Base-by-base conservation (phyloP, 2,113 vertebrate species). In the Nestor notabilis region DNA sequence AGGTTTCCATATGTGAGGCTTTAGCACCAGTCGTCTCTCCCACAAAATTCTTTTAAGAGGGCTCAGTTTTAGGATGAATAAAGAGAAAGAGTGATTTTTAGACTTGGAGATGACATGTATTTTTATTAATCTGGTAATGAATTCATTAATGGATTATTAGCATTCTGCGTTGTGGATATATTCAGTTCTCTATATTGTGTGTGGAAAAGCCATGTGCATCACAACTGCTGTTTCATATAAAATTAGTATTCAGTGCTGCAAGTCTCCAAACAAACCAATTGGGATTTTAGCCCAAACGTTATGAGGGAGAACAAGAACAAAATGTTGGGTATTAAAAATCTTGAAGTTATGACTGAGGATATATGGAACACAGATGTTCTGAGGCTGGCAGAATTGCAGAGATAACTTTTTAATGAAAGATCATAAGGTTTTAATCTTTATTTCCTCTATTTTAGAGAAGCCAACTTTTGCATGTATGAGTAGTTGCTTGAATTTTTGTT, bases 271-370 rank as follows among this genome's bases (percentile, higher is more conserved):
- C 80, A 95, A 96, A 95, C 79, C 94, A 76, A 7, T 74, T 93
- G 96, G 91, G 93, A 83, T 92, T 93, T 92, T 75, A 96, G 94
- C 76, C 86, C 64, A 79, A 90, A 65, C 90, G 77, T 70, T 95
- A 66, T 8, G 78, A 90, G 56, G 83, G 71, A 94, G 80, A 92
- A 19, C 47, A 87, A 63, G 95, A 93, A 81, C 69, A 93, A 95
- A 94, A 92, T 85, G 74, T 83, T 91, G 71, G 37, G 55, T 93
- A 94, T 92, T 94, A 96, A 97, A 92, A 76, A 87, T 65, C 52
- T 74, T 80, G 4, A 93, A 91, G 74, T 85, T 90, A 41, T 33
- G 75, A 68, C 64, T 75, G 63, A 87, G 87, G 29, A 69, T 95
- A 46, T 85, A 55, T 89, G 92, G 82, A 87, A 63, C 76, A 66